Base-by-base conservation (phyloP, 2,888 invertebrate species). In the Celastrina argiolus region DNA sequence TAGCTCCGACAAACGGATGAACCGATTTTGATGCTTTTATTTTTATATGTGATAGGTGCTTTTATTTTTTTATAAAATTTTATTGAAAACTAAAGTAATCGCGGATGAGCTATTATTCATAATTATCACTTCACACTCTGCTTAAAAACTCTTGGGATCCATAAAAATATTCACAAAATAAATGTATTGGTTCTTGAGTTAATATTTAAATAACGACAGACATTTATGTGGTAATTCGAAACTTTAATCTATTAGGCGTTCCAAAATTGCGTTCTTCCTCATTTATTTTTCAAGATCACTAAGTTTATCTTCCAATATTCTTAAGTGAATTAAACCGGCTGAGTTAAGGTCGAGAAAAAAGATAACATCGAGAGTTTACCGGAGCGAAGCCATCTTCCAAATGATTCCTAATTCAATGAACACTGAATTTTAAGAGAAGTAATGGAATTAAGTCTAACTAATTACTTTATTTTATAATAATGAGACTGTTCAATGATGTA, bases 241-340 rank as follows among this genome's bases (percentile, higher is more conserved):
- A 51, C 51, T 51, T 22, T 22, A 51, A 51, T 51, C 18, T 51
- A 51, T 51, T 1, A 22, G 51, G 22, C 51, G 12, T 51, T 41
- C 2, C n/a, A 45, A 3, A 16, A 18, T 45, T 12, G 51, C 22
- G 51, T 51, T 51, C 22, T 22, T 51, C 22, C 16, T 39, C 61
- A 22, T 61, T 61, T 61, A 18, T 34, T 34, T 61, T 16, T 22
- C 61, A 61, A 14, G 22, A 36, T 39, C 22, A 5, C 6, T 18
- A 39, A 61, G 18, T 61, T 61, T 61, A 61, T 39, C 34, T 61
- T 61, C 18, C 61, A 39, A 61, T 61, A 36, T 39, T 14, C 39
- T 39, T 61, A 61, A 61, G 61, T 61, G 61, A 61, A 61, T 61
- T 18, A 61, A 61, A 61, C 18, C 36, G 39, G 22, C 61, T 36